Conservation (phyloP, 2,113 vertebrate genomes). For the Polypterus bichir region DNA sequence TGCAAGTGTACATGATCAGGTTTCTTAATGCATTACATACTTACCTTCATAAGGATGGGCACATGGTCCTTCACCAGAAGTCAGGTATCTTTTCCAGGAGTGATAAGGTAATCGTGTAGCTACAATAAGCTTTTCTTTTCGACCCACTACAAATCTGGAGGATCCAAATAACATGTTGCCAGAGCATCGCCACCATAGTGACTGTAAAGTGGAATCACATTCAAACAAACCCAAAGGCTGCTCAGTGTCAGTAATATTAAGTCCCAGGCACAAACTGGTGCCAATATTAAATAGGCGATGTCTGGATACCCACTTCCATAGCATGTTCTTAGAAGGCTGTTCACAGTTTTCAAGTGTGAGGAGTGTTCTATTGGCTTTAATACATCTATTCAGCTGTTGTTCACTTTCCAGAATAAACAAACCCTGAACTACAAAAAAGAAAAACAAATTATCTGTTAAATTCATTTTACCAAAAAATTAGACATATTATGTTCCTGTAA, state of each 20-base stretch:
- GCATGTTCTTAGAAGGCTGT: constrained; percentile 51
- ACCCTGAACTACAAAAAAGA: constrained; percentile 54
- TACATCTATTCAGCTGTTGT: constrained; percentile 46
- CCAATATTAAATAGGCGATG: constrained; percentile 72
- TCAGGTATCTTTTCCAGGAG: constrained; percentile 63
- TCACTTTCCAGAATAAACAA: constrained; percentile 73
- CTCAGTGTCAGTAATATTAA: constrained; percentile 48
- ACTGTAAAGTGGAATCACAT: constrained; percentile 51
- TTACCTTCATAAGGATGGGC: constrained; percentile 73
- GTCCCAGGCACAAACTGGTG: constrained; percentile 64
- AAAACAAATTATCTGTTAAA: background rate
- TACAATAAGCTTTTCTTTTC: constrained; percentile 46
- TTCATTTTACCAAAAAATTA: no score
- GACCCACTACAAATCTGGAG: constrained; percentile 51
- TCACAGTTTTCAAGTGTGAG: constrained; percentile 63
- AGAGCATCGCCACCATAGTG: constrained; percentile 67
- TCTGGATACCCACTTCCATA: constrained; percentile 89
- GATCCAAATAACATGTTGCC: constrained; percentile 50
- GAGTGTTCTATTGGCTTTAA: constrained; percentile 41
- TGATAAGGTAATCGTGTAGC: constrained; percentile 43
- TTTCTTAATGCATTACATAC: constrained; percentile 2
- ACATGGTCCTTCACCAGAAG: constrained; percentile 59
- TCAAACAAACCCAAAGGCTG: constrained; percentile 57
- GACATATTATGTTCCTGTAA: no score
- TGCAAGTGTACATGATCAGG: constrained; percentile 5